These are phyloP conservation scores for Corvus moneduloides DNA, from an alignment of 2,113 vertebrate species.

Conservation along the genomic window DNA sequence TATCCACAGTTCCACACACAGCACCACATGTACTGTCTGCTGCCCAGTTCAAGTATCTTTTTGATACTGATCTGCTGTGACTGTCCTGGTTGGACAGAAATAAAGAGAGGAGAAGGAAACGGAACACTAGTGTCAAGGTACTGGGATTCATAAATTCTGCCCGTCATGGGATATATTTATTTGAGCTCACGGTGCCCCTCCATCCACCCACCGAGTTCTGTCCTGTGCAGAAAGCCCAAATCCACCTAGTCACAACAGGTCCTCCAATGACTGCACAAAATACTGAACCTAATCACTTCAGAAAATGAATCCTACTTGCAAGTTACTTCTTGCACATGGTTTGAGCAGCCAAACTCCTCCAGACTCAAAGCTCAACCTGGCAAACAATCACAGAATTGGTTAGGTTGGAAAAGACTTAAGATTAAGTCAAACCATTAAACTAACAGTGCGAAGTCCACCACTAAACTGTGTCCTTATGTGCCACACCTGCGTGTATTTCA, in stretches of 20 bases:
- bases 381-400: not conserved
- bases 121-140: not conserved
- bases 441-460: not conserved
- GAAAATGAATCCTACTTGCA: not conserved
- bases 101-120: not conserved
- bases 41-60: not conserved
- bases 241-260: accelerated
- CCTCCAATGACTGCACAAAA: not conserved
- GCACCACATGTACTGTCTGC: not conserved
- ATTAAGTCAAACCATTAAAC: not conserved
- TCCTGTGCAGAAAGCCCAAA: not conserved
- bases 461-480: not conserved
- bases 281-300: not conserved
- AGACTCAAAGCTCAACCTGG: not conserved
- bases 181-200: not conserved
- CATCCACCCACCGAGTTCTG: not conserved
- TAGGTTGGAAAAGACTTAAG: not conserved
- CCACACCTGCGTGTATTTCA: not conserved
- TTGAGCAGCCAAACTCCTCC: not conserved
- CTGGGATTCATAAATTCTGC: not conserved
- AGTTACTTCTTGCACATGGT: not conserved
- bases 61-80: not conserved
- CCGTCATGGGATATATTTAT: not conserved
- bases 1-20: not conserved
- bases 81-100: not conserved